Conservation (phyloP, 2,888 invertebrate species). For the Oxycera nigricornis region DNA sequence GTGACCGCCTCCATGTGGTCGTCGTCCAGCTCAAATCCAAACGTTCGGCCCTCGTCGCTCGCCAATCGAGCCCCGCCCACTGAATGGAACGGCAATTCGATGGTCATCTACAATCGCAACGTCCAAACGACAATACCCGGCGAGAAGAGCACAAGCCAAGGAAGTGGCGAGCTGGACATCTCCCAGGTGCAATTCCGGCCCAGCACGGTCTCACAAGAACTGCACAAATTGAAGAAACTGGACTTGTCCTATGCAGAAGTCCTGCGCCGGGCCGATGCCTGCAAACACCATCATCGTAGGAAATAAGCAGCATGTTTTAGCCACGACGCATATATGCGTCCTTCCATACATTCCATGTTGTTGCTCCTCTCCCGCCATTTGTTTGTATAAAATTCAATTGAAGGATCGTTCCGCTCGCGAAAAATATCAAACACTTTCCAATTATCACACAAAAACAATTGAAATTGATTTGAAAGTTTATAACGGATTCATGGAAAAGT, state of each 20-base stretch:
- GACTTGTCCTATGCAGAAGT: conserved; percentile 88
- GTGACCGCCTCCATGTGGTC: conserved; percentile 50
- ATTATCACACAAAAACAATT: neutral
- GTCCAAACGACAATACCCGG: conserved; percentile 67
- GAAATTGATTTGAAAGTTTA: neutral
- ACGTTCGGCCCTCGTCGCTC: conserved; percentile 46
- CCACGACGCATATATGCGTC: neutral
- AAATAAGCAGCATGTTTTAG: conserved; percentile 45
- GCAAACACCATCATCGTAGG: conserved; percentile 54
- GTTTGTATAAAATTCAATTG: neutral
- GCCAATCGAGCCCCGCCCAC: neutral
- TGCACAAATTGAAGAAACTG: conserved; percentile 79
- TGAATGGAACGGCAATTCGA: conserved; percentile 75
- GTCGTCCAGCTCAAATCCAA: conserved; percentile 41
- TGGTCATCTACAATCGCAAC: conserved; percentile 72
- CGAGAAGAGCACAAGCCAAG: neutral
- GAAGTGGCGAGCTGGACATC: conserved; percentile 53
- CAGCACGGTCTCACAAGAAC: conserved; percentile 82
- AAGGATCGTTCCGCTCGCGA: neutral
- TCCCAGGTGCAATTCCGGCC: conserved; percentile 65
- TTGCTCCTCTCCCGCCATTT: neutral
- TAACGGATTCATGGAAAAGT: neutral
- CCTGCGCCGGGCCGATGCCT: conserved; percentile 68
- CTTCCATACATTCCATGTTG: neutral
- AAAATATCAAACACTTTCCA: neutral